A percentile compares a stretch with the other conserved stretches of the same genome.
phyloP scores from a whole-genome alignment of 2,113 vertebrate genomes.

The Lucifuga dentata region DNA sequence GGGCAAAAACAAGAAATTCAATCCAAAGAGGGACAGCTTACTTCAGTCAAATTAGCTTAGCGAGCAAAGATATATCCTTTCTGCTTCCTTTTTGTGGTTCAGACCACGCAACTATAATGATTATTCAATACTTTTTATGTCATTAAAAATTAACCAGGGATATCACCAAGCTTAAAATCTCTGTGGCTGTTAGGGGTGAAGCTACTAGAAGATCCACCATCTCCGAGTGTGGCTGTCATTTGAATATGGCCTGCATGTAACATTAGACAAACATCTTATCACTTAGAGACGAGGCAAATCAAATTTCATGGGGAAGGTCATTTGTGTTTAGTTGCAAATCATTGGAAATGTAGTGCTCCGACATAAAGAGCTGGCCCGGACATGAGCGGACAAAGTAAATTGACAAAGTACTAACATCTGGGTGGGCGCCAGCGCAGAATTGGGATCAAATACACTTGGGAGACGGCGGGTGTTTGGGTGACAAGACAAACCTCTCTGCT shows the following conservation, averaged over 20 bases:
- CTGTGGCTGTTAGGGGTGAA: conserved; percentile 16
- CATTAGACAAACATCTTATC: conserved; percentile 61
- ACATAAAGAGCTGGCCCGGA: conserved; percentile 25
- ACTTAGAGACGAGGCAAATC: conserved; percentile 70
- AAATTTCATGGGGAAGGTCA: conserved; percentile 79
- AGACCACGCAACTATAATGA: conserved; percentile 4
- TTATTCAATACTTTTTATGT: conserved; percentile 30
- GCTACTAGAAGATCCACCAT: conserved; percentile 4
- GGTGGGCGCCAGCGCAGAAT: conserved; percentile 47
- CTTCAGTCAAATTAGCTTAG: conserved; percentile 54
- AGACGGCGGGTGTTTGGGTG: conserved; percentile 42
- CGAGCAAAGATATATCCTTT: conserved; percentile 50
- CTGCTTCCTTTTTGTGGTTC: conserved; percentile 9
- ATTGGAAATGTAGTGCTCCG: conserved; percentile 46
- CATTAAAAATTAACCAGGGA: conserved; percentile 42
- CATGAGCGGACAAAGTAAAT: conserved; percentile 51
- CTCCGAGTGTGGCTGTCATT: conserved; percentile 18
- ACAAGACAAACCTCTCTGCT: conserved; percentile 47
- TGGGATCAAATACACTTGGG: conserved; percentile 68
- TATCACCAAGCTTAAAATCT: conserved; percentile 25
- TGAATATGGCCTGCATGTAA: conserved; percentile 34
- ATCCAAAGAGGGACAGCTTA: conserved; percentile 34
- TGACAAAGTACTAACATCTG: conserved; percentile 55
- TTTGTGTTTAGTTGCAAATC: conserved; percentile 71
- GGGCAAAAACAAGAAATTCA: conserved; percentile 52